Evolutionary conservation across 2,797 vertebrate species (phyloP).

Genomic region (Anabas testudineus): DNA sequence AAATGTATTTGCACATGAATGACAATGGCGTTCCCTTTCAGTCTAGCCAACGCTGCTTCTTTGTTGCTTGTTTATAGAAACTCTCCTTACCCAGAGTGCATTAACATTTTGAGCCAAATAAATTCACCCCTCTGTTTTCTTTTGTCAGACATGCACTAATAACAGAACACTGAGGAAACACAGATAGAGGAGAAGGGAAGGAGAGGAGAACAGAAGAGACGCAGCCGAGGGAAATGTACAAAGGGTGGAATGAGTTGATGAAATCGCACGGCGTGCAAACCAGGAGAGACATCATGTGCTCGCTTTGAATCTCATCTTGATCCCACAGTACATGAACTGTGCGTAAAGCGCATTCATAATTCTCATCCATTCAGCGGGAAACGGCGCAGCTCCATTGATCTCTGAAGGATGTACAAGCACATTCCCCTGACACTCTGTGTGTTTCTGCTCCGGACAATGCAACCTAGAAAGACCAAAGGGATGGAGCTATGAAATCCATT

Average conservation of each 20-base stretch:
- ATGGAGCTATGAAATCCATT: constrained; percentile 47
- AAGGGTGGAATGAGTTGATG: constrained; percentile 45
- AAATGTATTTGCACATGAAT: constrained; percentile 62
- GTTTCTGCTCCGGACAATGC: constrained; percentile 58
- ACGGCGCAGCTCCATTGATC: constrained; percentile 47
- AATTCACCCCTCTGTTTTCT: constrained; percentile 27
- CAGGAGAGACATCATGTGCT: constrained; percentile 38
- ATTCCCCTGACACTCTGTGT: constrained; percentile 60
- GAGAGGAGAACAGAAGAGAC: constrained; percentile 31
- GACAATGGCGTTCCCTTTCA: constrained; percentile 28
- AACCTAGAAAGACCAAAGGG: constrained; percentile 47
- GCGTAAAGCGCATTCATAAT: constrained; percentile 38
- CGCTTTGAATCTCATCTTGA: constrained; percentile 52
- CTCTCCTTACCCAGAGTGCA: constrained; percentile 13
- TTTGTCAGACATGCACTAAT: constrained; percentile 25
- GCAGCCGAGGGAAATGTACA: constrained; percentile 40
- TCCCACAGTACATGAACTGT: constrained; percentile 48
- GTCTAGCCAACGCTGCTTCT: constrained; percentile 14
- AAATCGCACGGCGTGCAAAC: constrained; percentile 60
- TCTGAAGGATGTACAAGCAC: constrained; percentile 48
- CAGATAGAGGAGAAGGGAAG: constrained; percentile 21
- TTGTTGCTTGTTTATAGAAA: constrained; percentile 48
- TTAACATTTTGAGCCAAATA: constrained; percentile 31
- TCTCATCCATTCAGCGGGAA: constrained; percentile 42
- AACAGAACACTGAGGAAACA: constrained; percentile 16